A percentile compares a stretch with the other conserved stretches of the same genome.
Evolutionary conservation across 2,888 invertebrate species (phyloP).

Genomic region (Germaria angustata): DNA sequence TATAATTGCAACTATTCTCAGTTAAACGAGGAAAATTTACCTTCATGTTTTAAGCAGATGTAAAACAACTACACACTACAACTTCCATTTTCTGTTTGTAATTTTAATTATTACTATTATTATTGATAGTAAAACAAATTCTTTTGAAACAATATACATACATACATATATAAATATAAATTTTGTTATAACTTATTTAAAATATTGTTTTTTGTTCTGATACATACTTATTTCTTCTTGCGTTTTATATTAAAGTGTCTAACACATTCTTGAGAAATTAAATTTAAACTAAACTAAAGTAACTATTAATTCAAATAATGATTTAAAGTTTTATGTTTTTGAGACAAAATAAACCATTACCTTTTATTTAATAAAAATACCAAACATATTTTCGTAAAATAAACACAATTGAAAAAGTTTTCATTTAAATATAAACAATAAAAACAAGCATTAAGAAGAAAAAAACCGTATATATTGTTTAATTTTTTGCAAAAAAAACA

Average conservation of each 20-base stretch:
- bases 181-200: conserved; percentile 59
- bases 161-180: conserved; percentile 44
- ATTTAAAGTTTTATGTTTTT: conserved; percentile 25
- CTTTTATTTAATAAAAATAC: conserved; percentile 54
- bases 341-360: conserved; percentile 36
- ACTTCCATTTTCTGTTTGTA: conserved; percentile 58
- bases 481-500: conserved; percentile 43
- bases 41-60: conserved; percentile 30
- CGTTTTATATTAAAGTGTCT: conserved; percentile 28
- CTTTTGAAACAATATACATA: conserved; percentile 36
- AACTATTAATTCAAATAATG: conserved; percentile 8
- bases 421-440: conserved; percentile 58
- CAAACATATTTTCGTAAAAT: conserved; percentile 62
- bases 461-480: conserved; percentile 36
- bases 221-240: conserved; percentile 36
- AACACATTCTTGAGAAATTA: conserved; percentile 23
- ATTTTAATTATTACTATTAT: conserved; percentile 45
- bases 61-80: conserved; percentile 46
- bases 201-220: conserved; percentile 41
- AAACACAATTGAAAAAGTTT: conserved; percentile 54
- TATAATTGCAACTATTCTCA: conserved; percentile 60
- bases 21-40: conserved; percentile 36
- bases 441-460: conserved; percentile 37
- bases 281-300: neutral
- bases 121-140: conserved; percentile 28